Evolutionary conservation across 1,140 invertebrate genomes (phyloP).

Genomic region (Camponotus vicinus): DNA sequence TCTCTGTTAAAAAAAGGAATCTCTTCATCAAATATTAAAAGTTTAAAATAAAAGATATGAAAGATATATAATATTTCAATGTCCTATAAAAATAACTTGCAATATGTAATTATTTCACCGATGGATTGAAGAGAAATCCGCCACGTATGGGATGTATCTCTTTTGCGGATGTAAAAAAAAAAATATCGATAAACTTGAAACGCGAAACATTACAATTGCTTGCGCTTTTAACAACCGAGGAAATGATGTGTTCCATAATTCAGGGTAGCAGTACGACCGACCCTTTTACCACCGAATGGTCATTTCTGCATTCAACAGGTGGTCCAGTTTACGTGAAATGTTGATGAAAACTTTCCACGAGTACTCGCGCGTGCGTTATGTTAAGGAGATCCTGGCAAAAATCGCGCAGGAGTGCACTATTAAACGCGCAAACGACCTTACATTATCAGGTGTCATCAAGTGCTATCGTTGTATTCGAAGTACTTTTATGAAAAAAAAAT

Average conservation of each 20-base stretch:
- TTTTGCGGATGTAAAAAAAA: not conserved
- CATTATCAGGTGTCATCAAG: not conserved
- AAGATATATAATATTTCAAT: not conserved
- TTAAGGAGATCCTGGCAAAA: slow-evolving; percentile 40
- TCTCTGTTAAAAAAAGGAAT: not conserved
- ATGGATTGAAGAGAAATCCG: not conserved
- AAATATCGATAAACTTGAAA: slow-evolving; percentile 49
- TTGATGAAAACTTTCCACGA: slow-evolving; percentile 73
- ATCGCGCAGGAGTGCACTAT: not conserved
- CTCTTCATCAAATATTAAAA: not conserved
- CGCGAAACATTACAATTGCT: slow-evolving; percentile 36
- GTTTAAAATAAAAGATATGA: not conserved
- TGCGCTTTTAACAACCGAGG: slow-evolving; percentile 67
- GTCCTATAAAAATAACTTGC: not conserved
- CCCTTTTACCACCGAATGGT: slow-evolving; percentile 76
- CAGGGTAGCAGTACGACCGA: slow-evolving; percentile 72
- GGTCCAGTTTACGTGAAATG: slow-evolving; percentile 76
- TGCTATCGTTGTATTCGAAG: not conserved
- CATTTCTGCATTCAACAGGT: slow-evolving; percentile 80
- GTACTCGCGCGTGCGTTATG: slow-evolving; percentile 49
- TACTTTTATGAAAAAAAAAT: not conserved
- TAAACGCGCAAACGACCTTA: slow-evolving; percentile 2
- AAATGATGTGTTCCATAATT: slow-evolving; percentile 79
- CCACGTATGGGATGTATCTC: not conserved
- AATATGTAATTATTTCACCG: not conserved